Evolutionary conservation across 2,888 invertebrate species (phyloP).

Genomic region (Rapana venosa): DNA sequence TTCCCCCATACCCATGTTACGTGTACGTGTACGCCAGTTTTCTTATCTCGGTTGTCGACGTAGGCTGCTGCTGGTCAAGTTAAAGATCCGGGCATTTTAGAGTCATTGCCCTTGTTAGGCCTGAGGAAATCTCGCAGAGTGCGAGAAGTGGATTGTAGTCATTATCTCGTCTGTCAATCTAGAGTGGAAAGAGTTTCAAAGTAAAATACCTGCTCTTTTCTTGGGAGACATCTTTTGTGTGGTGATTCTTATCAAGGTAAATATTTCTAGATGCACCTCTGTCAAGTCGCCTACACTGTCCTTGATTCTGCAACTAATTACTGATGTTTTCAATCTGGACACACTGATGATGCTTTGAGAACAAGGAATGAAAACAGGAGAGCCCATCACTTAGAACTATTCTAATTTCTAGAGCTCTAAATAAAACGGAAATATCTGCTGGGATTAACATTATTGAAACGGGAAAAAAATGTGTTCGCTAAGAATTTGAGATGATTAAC

Average conservation of each 20-base stretch:
- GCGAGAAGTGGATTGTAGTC: constrained; percentile 27
- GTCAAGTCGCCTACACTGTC: neutral
- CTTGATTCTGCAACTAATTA: neutral
- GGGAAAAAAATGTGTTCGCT: too few species aligned
- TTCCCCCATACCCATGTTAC: too few species aligned
- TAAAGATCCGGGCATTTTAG: constrained; percentile 38
- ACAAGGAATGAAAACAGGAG: too few species aligned
- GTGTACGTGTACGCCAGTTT: too few species aligned
- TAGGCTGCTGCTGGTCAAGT: neutral
- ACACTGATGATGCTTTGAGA: neutral
- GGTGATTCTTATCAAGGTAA: neutral
- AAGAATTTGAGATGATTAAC: too few species aligned
- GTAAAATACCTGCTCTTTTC: neutral
- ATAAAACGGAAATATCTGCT: too few species aligned
- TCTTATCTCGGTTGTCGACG: neutral
- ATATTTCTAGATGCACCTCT: neutral
- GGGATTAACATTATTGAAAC: too few species aligned
- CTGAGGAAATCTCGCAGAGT: constrained; percentile 40
- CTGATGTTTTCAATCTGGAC: neutral
- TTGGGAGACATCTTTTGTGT: neutral
- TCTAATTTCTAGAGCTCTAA: too few species aligned
- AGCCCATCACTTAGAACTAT: too few species aligned
- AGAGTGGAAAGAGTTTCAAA: constrained; percentile 2
- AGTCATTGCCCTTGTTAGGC: constrained; percentile 25
- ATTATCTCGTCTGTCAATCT: neutral